Evolutionary conservation across 1,140 invertebrate genomes (phyloP), one percentile per base, ranked within the genome.

Genomic region (Lepidotrigona ventralis): DNA sequence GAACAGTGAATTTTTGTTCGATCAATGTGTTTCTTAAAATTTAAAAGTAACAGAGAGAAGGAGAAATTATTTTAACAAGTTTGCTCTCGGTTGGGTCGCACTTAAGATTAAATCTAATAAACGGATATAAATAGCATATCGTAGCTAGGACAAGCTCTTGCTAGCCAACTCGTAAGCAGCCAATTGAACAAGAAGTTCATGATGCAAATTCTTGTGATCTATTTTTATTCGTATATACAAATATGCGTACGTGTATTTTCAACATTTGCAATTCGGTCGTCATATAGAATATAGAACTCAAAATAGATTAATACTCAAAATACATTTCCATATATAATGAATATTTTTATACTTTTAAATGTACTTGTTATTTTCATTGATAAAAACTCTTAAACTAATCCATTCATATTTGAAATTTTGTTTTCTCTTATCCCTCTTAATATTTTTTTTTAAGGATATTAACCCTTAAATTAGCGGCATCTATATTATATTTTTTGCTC

Each of bases 101-200:
- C 54, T 81, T 64, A 58, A 58, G 53, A 77, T 82, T 56, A 56
- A 68, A 58, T 77, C 64, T 77, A 76, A 82, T 76, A 77, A 58
- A 69, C 53, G 60, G 33, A 77, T 82, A 82, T 82, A 82, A 82
- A 82, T 82, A 82, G 80, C 29, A 51, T 54, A 51, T 19, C 46
- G 19, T 58, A 29, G 21, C 54, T 53, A 73, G 21, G 63, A 72
- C 56, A 17, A 68, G 60, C 21, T 26, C 15, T 75, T 19, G 14
- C n/a, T 46, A 51, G 73, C 80, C 63, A 76, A 82, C 21, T 21
- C 33, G 33, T n/a, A 53, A 12, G n/a, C 19, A 75, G 51, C 23
- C 23, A 66, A 9, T 46, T 46, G 23, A 54, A 66, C 51, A n/a
- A 68, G n/a, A 76, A 66, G 23, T 69, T 58, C 73, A 26, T n/a